Conservation (phyloP, 2,113 vertebrate genomes). For the Felis chaus region DNA sequence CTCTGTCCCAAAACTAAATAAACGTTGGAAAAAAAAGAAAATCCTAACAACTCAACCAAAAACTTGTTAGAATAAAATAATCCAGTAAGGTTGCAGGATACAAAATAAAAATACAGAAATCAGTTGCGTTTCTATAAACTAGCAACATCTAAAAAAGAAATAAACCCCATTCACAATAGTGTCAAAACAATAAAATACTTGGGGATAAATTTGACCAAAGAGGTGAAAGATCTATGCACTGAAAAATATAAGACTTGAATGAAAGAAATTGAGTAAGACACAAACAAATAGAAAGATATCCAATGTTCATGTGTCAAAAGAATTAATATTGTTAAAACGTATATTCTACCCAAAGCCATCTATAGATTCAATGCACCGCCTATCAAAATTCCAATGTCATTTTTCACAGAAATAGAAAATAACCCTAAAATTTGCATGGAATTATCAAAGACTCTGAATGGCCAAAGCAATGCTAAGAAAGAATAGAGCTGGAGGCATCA, state of each 20-base stretch:
- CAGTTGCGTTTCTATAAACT: background rate
- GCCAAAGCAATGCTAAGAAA: background rate
- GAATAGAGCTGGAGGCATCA: background rate
- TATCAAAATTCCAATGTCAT: background rate
- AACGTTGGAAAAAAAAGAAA: background rate
- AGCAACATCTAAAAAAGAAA: background rate
- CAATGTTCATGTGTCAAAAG: background rate
- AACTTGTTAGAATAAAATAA: background rate
- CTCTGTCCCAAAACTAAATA: too few species aligned
- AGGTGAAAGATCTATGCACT: background rate
- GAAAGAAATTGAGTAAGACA: background rate
- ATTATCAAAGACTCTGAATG: background rate
- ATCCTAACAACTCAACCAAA: background rate
- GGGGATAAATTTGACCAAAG: background rate
- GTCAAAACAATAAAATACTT: background rate
- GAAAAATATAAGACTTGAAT: background rate
- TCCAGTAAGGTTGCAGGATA: background rate
- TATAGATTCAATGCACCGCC: background rate
- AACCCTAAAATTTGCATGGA: background rate
- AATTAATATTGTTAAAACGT: background rate
- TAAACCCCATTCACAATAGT: background rate
- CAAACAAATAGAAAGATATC: background rate
- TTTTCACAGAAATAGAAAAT: background rate
- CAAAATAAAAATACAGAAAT: background rate
- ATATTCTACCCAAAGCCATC: background rate